Evolutionary conservation across 2,888 invertebrate species (phyloP).

Genomic region (Heliconius cydno): DNA sequence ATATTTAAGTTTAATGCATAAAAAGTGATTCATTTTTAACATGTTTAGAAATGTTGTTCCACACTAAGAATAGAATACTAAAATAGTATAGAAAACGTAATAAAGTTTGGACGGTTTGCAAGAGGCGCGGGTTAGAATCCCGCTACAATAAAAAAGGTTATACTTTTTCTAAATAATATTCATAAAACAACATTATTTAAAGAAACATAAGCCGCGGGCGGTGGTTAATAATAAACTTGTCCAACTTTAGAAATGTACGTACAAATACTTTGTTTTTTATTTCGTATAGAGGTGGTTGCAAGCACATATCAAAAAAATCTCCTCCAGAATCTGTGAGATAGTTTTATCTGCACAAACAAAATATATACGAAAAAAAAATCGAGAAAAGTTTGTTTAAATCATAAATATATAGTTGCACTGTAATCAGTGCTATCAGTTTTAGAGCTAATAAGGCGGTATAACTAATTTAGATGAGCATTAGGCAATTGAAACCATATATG

Average conservation of each 20-base stretch:
- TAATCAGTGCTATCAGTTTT: constrained; percentile 25
- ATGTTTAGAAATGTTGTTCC: background rate
- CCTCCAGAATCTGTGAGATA: constrained; percentile 40
- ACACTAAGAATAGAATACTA: background rate
- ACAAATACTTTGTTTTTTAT: constrained; percentile 23
- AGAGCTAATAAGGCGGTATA: constrained; percentile 20
- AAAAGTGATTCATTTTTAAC: no score
- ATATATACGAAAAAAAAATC: background rate
- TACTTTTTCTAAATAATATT: background rate
- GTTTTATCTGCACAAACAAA: constrained; percentile 40
- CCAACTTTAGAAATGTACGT: constrained; percentile 20
- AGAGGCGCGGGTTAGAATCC: background rate
- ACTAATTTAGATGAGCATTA: constrained; percentile 27
- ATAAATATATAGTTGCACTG: constrained; percentile 21
- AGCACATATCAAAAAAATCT: constrained; percentile 60
- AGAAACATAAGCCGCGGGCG: constrained; percentile 25
- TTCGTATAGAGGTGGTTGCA: constrained; percentile 41
- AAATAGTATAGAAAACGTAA: background rate
- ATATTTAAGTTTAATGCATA: background rate
- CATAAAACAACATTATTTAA: background rate
- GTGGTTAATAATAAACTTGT: constrained; percentile 10
- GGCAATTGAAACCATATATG: constrained; percentile 31
- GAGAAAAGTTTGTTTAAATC: background rate
- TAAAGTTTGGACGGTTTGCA: background rate
- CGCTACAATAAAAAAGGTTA: background rate